A percentile compares a stretch with the other conserved stretches of the same genome.
phyloP scores from a whole-genome alignment of 2,113 vertebrate species.

The Ceyx margarethae region DNA sequence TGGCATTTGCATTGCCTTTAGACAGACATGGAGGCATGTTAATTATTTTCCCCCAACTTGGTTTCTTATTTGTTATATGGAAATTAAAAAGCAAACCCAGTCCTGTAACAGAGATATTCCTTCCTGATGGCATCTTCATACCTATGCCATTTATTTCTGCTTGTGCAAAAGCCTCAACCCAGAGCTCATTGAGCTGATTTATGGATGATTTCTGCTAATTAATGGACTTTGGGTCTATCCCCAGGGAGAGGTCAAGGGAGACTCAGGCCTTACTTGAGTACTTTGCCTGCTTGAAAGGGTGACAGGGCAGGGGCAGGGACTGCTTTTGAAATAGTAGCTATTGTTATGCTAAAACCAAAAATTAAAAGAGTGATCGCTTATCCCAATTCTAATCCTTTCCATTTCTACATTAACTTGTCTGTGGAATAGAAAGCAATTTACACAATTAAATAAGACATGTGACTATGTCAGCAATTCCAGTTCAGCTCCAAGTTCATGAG shows the following conservation, averaged over 20 bases:
- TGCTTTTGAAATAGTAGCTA: slow-evolving; percentile 28
- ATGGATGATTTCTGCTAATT: neutral
- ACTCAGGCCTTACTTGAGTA: neutral
- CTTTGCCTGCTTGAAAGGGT: neutral
- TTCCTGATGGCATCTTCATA: neutral
- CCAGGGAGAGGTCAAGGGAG: neutral
- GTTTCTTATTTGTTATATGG: neutral
- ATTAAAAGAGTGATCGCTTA: neutral
- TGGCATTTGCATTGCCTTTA: neutral
- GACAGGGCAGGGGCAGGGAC: neutral
- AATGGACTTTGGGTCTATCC: neutral
- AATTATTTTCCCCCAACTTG: neutral
- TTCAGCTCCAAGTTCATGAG: slow-evolving; percentile 24
- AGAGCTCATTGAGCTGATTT: neutral
- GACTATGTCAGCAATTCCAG: slow-evolving; percentile 25
- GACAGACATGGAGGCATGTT: neutral
- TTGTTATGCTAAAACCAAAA: slow-evolving; percentile 40
- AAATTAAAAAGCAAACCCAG: neutral
- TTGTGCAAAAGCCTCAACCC: neutral
- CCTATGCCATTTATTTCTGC: neutral
- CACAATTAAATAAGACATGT: slow-evolving; percentile 11
- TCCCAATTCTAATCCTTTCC: slow-evolving; percentile 35
- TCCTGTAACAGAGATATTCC: neutral
- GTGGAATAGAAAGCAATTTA: slow-evolving; percentile 48
- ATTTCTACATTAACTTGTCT: slow-evolving; percentile 38